These are phyloP conservation scores for Pogonus chalceus DNA, from an alignment of 1,140 invertebrate species.

Conservation along the genomic window DNA sequence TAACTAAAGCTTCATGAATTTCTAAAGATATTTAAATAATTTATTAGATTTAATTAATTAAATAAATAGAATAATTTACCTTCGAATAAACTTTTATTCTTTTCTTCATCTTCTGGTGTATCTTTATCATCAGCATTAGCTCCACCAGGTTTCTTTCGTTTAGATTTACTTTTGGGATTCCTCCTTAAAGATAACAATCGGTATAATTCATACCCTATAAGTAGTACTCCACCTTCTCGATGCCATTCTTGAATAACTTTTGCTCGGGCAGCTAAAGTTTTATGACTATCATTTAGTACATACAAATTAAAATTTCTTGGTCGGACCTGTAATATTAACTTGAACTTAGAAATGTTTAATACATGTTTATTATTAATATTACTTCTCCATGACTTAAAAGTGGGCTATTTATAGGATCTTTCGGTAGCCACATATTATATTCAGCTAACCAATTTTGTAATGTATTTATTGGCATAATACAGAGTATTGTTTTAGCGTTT, in stretches of 20 bases:
- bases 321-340: constrained; percentile 28
- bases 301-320: constrained; percentile 77
- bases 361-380: no score
- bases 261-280: constrained; percentile 64
- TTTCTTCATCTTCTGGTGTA: constrained; percentile 58
- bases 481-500: constrained; percentile 77
- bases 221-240: constrained; percentile 78
- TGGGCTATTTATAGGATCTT: constrained; percentile 38
- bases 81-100: constrained; percentile 76
- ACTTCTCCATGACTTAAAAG: constrained; percentile 49
- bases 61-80: constrained; percentile 38
- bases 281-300: constrained; percentile 88
- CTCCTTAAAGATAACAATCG: constrained; percentile 75
- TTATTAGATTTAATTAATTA: neutral
- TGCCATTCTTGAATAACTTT: constrained; percentile 66
- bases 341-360: no score
- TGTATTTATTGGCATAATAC: constrained; percentile 98
- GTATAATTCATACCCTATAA: constrained; percentile 98
- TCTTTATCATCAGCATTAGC: constrained; percentile 16
- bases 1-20: constrained; percentile 77
- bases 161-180: constrained; percentile 46
- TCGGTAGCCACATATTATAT: constrained; percentile 92
- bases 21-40: constrained; percentile 47
- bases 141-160: constrained; percentile 34
- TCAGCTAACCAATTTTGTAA: constrained; percentile 97